A percentile compares a stretch with the other conserved stretches of the same genome.
These are phyloP conservation scores for Micrasema minimum DNA, from an alignment of 1,140 invertebrate genomes.

Conservation along the genomic window DNA sequence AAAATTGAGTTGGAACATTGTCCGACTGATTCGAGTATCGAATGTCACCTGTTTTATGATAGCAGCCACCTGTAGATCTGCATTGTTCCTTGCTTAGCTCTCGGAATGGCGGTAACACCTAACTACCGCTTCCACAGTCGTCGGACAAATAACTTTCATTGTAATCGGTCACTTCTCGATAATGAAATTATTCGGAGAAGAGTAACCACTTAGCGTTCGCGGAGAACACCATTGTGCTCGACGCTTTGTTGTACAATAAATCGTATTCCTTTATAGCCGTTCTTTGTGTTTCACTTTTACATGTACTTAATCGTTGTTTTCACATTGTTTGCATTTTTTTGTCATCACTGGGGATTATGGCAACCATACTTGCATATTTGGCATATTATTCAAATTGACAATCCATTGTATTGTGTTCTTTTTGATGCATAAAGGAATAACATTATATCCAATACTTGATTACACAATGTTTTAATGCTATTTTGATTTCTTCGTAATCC, in stretches of 20 bases:
- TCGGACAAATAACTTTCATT: slow-evolving; percentile 30
- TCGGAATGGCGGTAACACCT: slow-evolving; percentile 12
- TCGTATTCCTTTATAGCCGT: not conserved
- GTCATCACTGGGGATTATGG: not conserved
- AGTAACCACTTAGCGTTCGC: slow-evolving; percentile 6
- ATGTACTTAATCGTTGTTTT: slow-evolving; percentile 5
- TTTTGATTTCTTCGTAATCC: too few relatives aligned
- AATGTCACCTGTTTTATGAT: not conserved
- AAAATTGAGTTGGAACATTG: not conserved
- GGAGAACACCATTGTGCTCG: slow-evolving; percentile 16
- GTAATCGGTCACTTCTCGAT: slow-evolving; percentile 20
- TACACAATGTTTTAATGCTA: too few relatives aligned
- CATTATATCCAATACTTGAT: too few relatives aligned
- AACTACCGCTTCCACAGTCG: not conserved
- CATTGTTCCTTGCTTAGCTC: slow-evolving; percentile 16
- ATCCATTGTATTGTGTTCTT: too few relatives aligned
- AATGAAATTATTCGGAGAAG: slow-evolving; percentile 28
- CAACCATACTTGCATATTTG: too few relatives aligned
- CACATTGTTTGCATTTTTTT: slow-evolving; percentile 11
- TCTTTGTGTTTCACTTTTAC: slow-evolving; percentile 1
- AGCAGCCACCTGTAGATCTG: slow-evolving; percentile 8
- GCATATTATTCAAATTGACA: too few relatives aligned
- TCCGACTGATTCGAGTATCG: not conserved
- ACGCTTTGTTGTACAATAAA: slow-evolving; percentile 20
- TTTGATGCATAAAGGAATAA: too few relatives aligned